phyloP scores from a whole-genome alignment of 2,113 vertebrate genomes.

The Phyllostomus hastatus region DNA sequence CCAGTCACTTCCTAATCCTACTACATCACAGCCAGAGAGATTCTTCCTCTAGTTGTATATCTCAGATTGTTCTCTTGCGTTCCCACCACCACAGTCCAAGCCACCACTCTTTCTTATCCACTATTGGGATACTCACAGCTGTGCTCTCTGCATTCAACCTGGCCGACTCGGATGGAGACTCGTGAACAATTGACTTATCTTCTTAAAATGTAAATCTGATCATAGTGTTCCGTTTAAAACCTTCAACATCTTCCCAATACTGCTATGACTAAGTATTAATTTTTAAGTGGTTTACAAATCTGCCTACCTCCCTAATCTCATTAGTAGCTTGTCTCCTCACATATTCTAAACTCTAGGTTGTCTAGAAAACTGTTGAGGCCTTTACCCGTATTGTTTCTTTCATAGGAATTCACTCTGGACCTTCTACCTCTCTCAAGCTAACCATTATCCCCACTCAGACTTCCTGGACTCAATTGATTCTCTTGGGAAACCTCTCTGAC shows the following conservation, averaged over 20 bases:
- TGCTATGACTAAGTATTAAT: neutral
- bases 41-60: neutral
- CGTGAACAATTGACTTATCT: neutral
- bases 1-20: neutral
- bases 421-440: neutral
- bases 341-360: neutral
- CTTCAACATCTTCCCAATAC: neutral
- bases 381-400: neutral
- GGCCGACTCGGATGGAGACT: neutral
- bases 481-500: neutral
- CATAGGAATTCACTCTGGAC: neutral
- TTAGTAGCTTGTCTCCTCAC: neutral
- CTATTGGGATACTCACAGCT: neutral
- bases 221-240: neutral
- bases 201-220: constrained; percentile 4
- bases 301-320: neutral
- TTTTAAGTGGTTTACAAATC: neutral
- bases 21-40: neutral
- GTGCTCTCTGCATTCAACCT: neutral
- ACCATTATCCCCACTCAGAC: neutral
- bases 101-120: neutral
- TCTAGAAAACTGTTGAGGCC: neutral
- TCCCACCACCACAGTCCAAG: neutral
- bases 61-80: neutral
- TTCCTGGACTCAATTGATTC: neutral